These are phyloP conservation scores for Microplitis demolitor DNA, from an alignment of 1,140 invertebrate species.

Conservation along the genomic window DNA sequence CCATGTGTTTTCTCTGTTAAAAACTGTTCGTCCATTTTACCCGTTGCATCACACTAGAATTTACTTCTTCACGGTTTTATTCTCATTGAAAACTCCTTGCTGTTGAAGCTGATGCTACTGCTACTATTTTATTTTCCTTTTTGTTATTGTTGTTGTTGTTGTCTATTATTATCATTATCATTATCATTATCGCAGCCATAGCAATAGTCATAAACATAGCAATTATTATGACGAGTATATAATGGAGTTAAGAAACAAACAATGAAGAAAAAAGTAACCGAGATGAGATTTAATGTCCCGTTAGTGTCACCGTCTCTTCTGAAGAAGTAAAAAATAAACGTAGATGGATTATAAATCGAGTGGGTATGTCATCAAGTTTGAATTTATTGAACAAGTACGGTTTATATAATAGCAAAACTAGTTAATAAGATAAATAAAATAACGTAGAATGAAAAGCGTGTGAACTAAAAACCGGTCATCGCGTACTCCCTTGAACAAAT, in stretches of 20 bases:
- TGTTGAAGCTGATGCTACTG: neutral
- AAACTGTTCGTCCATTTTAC: neutral
- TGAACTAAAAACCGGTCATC: constrained; percentile 20
- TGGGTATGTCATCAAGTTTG: neutral
- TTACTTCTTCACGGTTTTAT: neutral
- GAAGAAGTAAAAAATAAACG: neutral
- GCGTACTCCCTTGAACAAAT: constrained; percentile 20
- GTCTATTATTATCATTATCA: no score
- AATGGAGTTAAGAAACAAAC: no score
- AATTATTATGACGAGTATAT: no score
- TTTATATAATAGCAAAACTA: neutral
- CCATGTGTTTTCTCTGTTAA: neutral
- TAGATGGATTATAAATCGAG: constrained; percentile 17
- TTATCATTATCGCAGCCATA: no score
- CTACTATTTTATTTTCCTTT: neutral
- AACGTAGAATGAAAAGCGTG: constrained; percentile 13
- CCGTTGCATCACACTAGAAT: constrained; percentile 12
- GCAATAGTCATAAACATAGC: no score
- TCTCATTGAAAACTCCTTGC: neutral
- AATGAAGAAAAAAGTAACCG: neutral
- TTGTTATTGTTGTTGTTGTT: neutral
- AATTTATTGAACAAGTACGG: constrained; percentile 19
- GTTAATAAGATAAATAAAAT: no score
- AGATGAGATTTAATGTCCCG: constrained; percentile 2
- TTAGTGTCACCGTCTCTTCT: neutral